A percentile compares a stretch with the other conserved stretches of the same genome.
Evolutionary conservation across 2,888 invertebrate genomes (phyloP).

Genomic region (Drosophila pegasa): DNA sequence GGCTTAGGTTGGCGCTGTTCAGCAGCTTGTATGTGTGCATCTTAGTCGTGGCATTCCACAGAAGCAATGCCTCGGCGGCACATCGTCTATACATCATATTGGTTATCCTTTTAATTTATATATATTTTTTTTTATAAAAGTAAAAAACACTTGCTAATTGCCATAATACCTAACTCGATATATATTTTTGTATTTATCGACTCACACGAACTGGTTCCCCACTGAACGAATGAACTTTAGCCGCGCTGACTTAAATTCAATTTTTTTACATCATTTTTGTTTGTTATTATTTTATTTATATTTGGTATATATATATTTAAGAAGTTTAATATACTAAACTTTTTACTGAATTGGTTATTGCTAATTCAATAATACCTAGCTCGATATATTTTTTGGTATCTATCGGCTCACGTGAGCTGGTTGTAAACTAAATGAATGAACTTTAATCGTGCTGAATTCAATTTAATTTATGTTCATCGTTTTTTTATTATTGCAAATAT

Average conservation of each 20-base stretch:
- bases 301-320: neutral
- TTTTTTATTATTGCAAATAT: neutral
- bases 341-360: neutral
- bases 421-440: neutral
- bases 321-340: neutral
- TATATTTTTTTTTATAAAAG: neutral
- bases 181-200: slow-evolving; percentile 31
- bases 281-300: neutral
- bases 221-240: neutral
- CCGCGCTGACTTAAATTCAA: neutral
- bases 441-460: neutral
- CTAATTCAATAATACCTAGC: slow-evolving; percentile 27
- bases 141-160: slow-evolving; percentile 23
- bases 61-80: slow-evolving; percentile 25
- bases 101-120: slow-evolving; percentile 5
- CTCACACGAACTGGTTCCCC: slow-evolving; percentile 14
- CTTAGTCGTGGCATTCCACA: slow-evolving; percentile 11
- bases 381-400: slow-evolving; percentile 26
- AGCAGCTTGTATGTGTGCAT: slow-evolving; percentile 9
- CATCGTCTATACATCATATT: slow-evolving; percentile 32
- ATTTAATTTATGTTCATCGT: neutral
- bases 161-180: slow-evolving; percentile 38
- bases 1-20: slow-evolving; percentile 2
- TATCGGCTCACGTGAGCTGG: slow-evolving; percentile 29
- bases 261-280: neutral